phyloP scores from a whole-genome alignment of 2,888 invertebrate genomes.

The Adineta ricciae region DNA sequence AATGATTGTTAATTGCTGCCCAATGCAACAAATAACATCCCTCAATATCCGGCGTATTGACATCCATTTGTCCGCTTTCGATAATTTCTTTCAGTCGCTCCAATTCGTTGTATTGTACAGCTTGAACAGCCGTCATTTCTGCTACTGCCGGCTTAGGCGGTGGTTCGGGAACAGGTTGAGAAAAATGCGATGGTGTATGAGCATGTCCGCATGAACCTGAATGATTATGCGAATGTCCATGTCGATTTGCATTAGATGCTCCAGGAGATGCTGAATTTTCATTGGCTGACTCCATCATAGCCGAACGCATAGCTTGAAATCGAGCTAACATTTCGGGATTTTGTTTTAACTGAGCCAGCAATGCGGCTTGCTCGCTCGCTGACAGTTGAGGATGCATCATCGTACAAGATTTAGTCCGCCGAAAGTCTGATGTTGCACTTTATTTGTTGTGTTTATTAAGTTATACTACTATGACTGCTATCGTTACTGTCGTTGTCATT shows the following conservation, averaged over 20 bases:
- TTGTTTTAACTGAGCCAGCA: background rate
- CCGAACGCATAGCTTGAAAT: background rate
- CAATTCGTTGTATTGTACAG: conserved; percentile 72
- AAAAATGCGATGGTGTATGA: background rate
- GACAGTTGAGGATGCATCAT: background rate
- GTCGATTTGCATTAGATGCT: background rate
- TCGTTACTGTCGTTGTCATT: background rate
- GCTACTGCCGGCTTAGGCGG: background rate
- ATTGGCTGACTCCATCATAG: background rate
- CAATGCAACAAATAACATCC: conserved; percentile 44
- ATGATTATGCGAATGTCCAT: background rate
- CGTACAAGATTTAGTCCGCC: background rate
- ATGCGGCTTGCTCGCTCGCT: background rate
- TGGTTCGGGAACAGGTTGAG: background rate
- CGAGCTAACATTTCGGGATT: background rate
- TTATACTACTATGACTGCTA: too few species aligned
- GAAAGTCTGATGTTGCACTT: background rate
- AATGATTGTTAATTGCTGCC: conserved; percentile 14
- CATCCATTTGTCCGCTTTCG: conserved; percentile 62
- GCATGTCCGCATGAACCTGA: background rate
- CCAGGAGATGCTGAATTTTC: background rate
- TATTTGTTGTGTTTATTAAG: background rate
- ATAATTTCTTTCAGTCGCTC: conserved; percentile 61
- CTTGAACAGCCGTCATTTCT: conserved; percentile 35
- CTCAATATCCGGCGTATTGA: conserved; percentile 83